Evolutionary conservation across 2,888 invertebrate species (phyloP), one percentile per base, ranked within the genome.

Genomic region (Ectropis crepuscularia): DNA sequence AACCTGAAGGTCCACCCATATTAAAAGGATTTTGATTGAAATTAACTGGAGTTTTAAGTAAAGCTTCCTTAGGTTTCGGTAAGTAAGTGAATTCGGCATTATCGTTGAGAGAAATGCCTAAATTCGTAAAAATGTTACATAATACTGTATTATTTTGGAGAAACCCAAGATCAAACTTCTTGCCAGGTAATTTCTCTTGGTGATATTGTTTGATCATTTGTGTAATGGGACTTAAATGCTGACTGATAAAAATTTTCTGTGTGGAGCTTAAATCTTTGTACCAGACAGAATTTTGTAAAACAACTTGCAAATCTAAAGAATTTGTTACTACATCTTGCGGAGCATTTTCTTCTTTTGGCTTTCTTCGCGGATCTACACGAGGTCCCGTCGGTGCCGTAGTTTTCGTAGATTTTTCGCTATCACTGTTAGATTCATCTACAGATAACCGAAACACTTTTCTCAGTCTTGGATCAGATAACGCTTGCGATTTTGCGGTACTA

Each of bases 381-480:
- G 94, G 94, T 0, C 84, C 85, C 0, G 89, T 77, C 39, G 85
- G 74, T 5, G 78, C 71, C 48, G 75, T 39, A 28, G 61, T 70
- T 74, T 91, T 92, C 12, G 78, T 80, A 71, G 86, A 82, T 81
- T 92, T 92, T 77, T 88, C 92, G 60, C 94, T 94, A 62, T 95
- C 95, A 79, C 95, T 94, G 38, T 94, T 95, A 48, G 89, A 94
- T 70, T 95, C 93, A 12, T 95, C 95, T 59, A 95, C 88, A 2
- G 94, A 94, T 67, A 96, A 81, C 59, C 96, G 94, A 80, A 97
- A 96, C 59, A 97, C 96, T 85, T 95, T 96, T 67, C 95, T 90
- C 67, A 97, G 80, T 60, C 97, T 94, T 1, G 97, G 97, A 92
- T 97, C 97, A 39, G 95, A 93, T 49, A 95, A 93, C 47, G 95